Evolutionary conservation across 2,888 invertebrate genomes (phyloP).

Genomic region (Leptopilina syphax): DNA sequence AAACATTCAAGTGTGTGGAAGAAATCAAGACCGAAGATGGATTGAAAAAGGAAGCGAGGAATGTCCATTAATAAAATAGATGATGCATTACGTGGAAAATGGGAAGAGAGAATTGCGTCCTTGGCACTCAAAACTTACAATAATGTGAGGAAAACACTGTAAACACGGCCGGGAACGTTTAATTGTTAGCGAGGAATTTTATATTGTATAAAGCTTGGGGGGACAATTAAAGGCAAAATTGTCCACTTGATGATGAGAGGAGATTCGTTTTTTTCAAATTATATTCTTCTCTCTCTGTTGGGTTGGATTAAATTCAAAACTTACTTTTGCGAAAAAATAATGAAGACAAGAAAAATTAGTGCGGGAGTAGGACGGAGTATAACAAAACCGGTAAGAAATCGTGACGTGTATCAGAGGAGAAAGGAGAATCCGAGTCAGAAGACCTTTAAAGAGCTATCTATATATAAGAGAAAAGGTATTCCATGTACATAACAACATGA

Average conservation of each 20-base stretch:
- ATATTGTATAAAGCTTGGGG: too few species aligned
- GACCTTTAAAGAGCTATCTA: constrained; percentile 65
- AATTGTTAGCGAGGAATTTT: too few species aligned
- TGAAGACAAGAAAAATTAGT: constrained; percentile 46
- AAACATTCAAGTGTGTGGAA: constrained; percentile 40
- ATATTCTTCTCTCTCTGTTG: too few species aligned
- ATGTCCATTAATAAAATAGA: constrained; percentile 21
- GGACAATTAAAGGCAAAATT: too few species aligned
- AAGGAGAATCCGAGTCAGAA: constrained; percentile 70
- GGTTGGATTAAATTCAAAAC: too few species aligned
- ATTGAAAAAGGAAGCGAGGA: constrained; percentile 24
- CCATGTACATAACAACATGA: constrained; percentile 44
- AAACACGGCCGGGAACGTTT: too few species aligned
- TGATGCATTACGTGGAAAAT: constrained; percentile 54
- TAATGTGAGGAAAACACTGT: constrained; percentile 57
- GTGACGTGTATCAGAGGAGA: constrained; percentile 68
- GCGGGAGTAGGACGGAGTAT: constrained; percentile 45
- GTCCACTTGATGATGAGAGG: too few species aligned
- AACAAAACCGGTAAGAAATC: constrained; percentile 59
- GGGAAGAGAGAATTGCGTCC: constrained; percentile 53
- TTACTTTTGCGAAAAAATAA: too few species aligned
- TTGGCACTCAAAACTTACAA: constrained; percentile 55
- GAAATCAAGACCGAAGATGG: constrained; percentile 14
- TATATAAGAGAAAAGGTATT: constrained; percentile 57
- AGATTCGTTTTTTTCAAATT: too few species aligned